A percentile compares a stretch with the other conserved stretches of the same genome.
Conservation (phyloP, 1,140 invertebrate species). For the Telenomus remus region DNA sequence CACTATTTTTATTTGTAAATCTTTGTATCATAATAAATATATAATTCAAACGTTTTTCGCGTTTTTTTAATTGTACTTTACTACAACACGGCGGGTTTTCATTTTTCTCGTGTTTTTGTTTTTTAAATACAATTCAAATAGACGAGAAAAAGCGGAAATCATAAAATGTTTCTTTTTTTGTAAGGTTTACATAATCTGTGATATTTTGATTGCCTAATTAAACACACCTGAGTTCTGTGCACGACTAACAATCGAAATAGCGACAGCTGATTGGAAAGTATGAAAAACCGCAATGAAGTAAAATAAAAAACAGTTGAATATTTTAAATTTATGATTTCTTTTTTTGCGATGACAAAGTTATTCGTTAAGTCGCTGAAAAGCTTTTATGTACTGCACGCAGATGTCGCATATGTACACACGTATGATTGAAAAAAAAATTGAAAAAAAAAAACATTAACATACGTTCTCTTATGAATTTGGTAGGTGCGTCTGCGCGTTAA, state of each 20-base stretch:
- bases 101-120: slow-evolving; percentile 5
- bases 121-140: neutral
- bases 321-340: slow-evolving; percentile 43
- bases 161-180: slow-evolving; percentile 11
- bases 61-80: slow-evolving; percentile 33
- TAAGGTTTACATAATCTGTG: slow-evolving; percentile 56
- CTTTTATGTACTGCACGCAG: slow-evolving; percentile 51
- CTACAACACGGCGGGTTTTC: slow-evolving; percentile 10
- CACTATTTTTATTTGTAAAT: slow-evolving; percentile 44
- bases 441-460: slow-evolving; percentile 40
- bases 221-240: slow-evolving; percentile 32
- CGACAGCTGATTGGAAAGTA: neutral
- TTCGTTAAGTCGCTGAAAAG: slow-evolving; percentile 56
- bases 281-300: slow-evolving; percentile 4
- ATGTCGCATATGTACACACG: slow-evolving; percentile 54
- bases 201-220: slow-evolving; percentile 58
- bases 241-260: slow-evolving; percentile 23
- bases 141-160: slow-evolving; percentile 4
- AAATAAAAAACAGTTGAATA: slow-evolving; percentile 11
- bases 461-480: slow-evolving; percentile 36
- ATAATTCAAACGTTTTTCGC: slow-evolving; percentile 41
- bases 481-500: slow-evolving; percentile 6
- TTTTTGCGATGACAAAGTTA: slow-evolving; percentile 38
- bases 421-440: slow-evolving; percentile 36
- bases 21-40: slow-evolving; percentile 47